A percentile compares a stretch with the other conserved stretches of the same genome.
Evolutionary conservation across 1,140 invertebrate genomes (phyloP).

Genomic region (Pissodes strobi): DNA sequence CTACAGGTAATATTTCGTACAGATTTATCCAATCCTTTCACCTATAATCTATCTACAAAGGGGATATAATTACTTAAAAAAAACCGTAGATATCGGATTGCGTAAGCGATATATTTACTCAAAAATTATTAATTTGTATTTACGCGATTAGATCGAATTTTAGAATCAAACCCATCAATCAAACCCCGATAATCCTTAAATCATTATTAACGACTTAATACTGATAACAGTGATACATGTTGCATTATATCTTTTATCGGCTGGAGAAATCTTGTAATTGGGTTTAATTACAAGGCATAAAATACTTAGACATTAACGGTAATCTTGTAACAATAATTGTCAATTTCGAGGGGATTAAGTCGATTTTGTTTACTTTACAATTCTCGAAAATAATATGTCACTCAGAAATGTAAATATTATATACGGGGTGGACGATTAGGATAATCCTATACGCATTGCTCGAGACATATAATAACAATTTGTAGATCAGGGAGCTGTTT

Average conservation of each 20-base stretch:
- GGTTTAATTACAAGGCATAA: conserved; percentile 22
- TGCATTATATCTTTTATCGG: conserved; percentile 21
- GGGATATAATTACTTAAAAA: conserved; percentile 14
- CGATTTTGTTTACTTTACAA: conserved; percentile 5
- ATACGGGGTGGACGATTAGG: no score
- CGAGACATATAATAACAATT: no score
- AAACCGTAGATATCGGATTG: no score
- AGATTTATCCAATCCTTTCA: conserved; percentile 1
- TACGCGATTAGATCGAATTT: conserved; percentile 22
- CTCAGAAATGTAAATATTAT: no score
- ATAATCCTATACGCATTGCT: no score
- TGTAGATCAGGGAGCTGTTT: no score
- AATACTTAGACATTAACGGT: conserved; percentile 23
- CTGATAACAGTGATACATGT: conserved; percentile 15
- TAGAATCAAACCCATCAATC: conserved; percentile 31
- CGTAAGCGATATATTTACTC: conserved; percentile 22
- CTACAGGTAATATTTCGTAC: conserved; percentile 2
- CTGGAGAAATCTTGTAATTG: conserved; percentile 21
- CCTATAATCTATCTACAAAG: background rate
- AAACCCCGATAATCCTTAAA: conserved; percentile 29
- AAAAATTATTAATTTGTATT: conserved; percentile 29
- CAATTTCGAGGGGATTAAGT: conserved; percentile 22
- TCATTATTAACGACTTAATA: conserved; percentile 23
- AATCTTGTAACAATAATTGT: conserved; percentile 22
- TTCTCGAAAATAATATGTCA: conserved; percentile 12